phyloP scores from a whole-genome alignment of 2,797 vertebrate species.

The Catharus ustulatus region DNA sequence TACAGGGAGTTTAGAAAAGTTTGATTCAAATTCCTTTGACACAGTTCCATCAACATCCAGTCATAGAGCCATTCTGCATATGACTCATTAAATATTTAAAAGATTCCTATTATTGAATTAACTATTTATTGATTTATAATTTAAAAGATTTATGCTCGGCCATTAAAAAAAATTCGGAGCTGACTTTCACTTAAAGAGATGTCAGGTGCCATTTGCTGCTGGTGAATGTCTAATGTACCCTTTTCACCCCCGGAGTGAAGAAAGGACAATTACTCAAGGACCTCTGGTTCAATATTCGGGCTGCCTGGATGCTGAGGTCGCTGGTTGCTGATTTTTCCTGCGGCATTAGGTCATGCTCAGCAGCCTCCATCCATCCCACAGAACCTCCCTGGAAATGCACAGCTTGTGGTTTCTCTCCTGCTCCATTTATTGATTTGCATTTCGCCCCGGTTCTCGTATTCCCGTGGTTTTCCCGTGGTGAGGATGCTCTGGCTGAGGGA shows the following conservation, averaged over 20 bases:
- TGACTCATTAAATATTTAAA: slow-evolving; percentile 92
- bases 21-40: slow-evolving; percentile 33
- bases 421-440: slow-evolving; percentile 74
- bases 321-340: slow-evolving; percentile 35
- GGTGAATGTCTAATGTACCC: slow-evolving; percentile 76
- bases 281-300: slow-evolving; percentile 77
- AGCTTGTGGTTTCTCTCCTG: slow-evolving; percentile 66
- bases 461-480: not conserved
- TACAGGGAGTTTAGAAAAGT: slow-evolving; percentile 31
- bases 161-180: slow-evolving; percentile 82
- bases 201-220: slow-evolving; percentile 80
- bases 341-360: slow-evolving; percentile 72
- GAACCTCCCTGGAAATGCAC: slow-evolving; percentile 74
- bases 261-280: slow-evolving; percentile 75
- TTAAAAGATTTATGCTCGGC: slow-evolving; percentile 93
- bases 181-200: slow-evolving; percentile 79
- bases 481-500: not conserved
- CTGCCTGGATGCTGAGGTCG: slow-evolving; percentile 67
- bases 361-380: slow-evolving; percentile 67
- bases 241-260: slow-evolving; percentile 63
- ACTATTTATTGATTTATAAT: slow-evolving; percentile 99
- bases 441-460: not conserved
- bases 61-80: slow-evolving; percentile 60
- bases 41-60: slow-evolving; percentile 60
- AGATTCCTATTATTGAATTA: slow-evolving; percentile 95